Base-by-base conservation (phyloP, 2,113 vertebrate species). In the Trichomycterus rosablanca region DNA sequence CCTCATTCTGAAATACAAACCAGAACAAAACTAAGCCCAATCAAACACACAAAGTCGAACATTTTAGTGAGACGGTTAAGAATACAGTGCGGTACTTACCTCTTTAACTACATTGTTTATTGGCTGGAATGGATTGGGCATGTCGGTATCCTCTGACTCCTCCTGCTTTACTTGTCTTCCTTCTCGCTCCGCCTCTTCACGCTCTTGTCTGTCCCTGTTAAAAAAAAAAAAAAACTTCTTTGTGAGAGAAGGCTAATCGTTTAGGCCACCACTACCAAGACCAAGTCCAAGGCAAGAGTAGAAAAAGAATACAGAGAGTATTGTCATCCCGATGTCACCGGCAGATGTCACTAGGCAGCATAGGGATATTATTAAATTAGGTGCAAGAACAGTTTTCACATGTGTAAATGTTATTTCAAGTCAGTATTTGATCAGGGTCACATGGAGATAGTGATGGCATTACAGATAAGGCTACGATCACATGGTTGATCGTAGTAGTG, bases 81-180 rank as follows among this genome's bases (percentile, higher is more conserved):
- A 28, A 14, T 19, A 14, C 7, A 15, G 14, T 15, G 40, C 15
- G 1, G 11, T 37, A 52, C 84, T 19, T 78, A 95, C 95, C 91
- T 94, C 86, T 39, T 72, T 74, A 51, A 96, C 81, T 6, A 94
- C 81, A 51, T 80, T 77, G 72, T 78, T 75, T 75, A 97, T 92
- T 10, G 94, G 92, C 75, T 91, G 90, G 74, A 98, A 97, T 20
- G 94, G 94, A 70, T 88, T 92, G 59, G 68, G 72, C 50, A 73
- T 70, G 71, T 66, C 66, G 7, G 81, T 66, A 12, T 86, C 86
- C 1, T 88, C 86, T 0, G 68, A 30, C 9, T 88, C 77, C 16
- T 82, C 83, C 26, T 90, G 86, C 30, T 86, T 68, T 57, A 63
- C 15, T 7, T 28, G 70, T 59, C 72, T 69, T 46, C 86, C 90